Evolutionary conservation across 2,113 vertebrate species (phyloP), one percentile per base, ranked within the genome.

Genomic region (Eubucco bourcierii): DNA sequence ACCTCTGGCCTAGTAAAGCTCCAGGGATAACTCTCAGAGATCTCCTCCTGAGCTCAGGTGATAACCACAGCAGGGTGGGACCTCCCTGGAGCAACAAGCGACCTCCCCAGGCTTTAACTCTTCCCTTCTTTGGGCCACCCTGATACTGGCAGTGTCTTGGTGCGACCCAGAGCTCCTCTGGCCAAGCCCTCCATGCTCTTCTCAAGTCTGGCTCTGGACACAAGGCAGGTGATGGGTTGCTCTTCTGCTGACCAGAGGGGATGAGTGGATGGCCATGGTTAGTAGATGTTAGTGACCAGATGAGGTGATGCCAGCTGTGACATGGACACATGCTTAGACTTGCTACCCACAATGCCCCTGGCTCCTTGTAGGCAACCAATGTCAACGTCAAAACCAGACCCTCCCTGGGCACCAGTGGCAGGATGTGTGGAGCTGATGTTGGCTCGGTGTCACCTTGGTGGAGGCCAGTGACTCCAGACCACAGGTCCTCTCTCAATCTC

Each of bases 341-440:
- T 24, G 70, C 78, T 33, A 33, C 82, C 76, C 77, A 82, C 88
- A 59, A 55, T 31, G 84, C 80, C 94, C 96, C 95, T 53, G 90
- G 68, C 65, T 94, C 96, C 96, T 96, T 92, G 96, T 94, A 94
- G 96, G 94, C 96, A 82, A 58, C 5, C 70, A 41, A 15, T 33
- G 2, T 31, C 29, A 28, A 17, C 34, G 3, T 6, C 85, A 31
- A 85, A 53, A n/a, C 0, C 72, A 41, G 55, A 19, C 10, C 14
- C 29, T 58, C 44, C 58, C 37, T 12, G 15, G 34, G 23, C 68
- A 12, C 46, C 78, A 0, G 1, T 1, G 6, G 33, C 28, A 21
- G 72, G 59, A 41, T 21, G 14, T n/a, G 4, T 6, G 4, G 41
- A 44, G 72, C 34, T 66, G 74, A 58, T 21, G 65, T 25, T 27